These are phyloP conservation scores for Hypomesus transpacificus DNA, from an alignment of 2,113 vertebrate species.

Conservation along the genomic window DNA sequence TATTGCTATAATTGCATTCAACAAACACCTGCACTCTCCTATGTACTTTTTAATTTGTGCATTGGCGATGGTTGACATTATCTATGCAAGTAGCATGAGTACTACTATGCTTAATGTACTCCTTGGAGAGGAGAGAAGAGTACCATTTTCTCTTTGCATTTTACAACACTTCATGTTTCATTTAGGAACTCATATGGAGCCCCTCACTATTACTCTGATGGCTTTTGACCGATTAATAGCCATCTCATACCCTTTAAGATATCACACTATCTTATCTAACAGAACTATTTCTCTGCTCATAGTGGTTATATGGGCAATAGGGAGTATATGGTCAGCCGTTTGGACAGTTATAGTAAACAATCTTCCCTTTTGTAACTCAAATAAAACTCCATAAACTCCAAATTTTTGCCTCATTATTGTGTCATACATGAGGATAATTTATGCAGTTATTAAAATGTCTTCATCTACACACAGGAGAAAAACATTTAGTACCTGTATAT, in stretches of 20 bases:
- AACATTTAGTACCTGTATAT: constrained; percentile 4
- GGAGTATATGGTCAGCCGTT: no score
- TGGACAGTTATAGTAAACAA: no score
- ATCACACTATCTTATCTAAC: constrained; percentile 44
- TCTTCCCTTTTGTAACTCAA: no score
- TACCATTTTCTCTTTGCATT: constrained; percentile 26
- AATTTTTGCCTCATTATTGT: no score
- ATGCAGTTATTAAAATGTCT: constrained; percentile 3
- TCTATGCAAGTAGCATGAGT: constrained; percentile 8
- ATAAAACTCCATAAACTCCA: no score
- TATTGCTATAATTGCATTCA: not conserved
- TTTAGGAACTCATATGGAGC: constrained; percentile 53
- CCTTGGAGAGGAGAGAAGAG: not conserved
- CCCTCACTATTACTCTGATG: constrained; percentile 48
- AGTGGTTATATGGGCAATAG: constrained; percentile 25
- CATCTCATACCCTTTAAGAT: constrained; percentile 51
- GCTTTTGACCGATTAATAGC: constrained; percentile 51
- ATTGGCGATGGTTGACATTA: constrained; percentile 6
- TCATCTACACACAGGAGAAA: not conserved
- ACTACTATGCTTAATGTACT: constrained; percentile 16
- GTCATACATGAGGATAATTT: constrained; percentile 21
- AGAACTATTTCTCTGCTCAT: constrained; percentile 39
- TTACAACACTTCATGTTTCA: constrained; percentile 54
- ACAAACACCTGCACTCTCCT: constrained; percentile 5
- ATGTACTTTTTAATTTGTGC: constrained; percentile 21